Evolutionary conservation across 1,140 invertebrate genomes (phyloP), one percentile per base, ranked within the genome.

Genomic region (Drosophila kurseongensis): DNA sequence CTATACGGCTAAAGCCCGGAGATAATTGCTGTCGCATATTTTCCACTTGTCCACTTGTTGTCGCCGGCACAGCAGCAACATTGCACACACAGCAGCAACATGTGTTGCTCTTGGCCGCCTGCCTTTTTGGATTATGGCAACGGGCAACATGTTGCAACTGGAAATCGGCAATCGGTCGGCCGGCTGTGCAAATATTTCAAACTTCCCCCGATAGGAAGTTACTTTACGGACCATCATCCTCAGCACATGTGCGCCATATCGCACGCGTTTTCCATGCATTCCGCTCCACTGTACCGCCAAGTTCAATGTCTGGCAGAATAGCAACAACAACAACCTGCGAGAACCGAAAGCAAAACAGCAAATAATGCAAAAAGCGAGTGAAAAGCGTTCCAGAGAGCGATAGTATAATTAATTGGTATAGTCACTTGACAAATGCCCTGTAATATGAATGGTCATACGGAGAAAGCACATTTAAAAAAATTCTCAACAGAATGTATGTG

Each of bases 1-100:
- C 42, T 76, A 73, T 66, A 72, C 56, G 79, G 41, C 45, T 52
- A 44, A 40, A 29, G 47, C 57, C 61, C 42, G 74, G 60, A 82
- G 83, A 86, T 86, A 86, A 86, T 86, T 86, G 83, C 83, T 86
- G 82, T 82, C 82, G 82, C 79, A 86, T 88, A 82, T 88, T 76
- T 82, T 83, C 68, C 68, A 51, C 79, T 10, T 10, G 67, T 88
- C 84, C 84, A 88, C 83, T 88, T 88, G 83, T 89, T 86, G 83
- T 73, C 66, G 78, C 78, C 68, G 61, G 2, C 50, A 9, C 29
- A 6, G 44, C 75, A 27, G 13, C 38, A 42, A 41, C 63, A 50
- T 32, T 1, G 32, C 57, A 59, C 14, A 42, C 59, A 60, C 66
- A 61, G 58, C 73, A 52, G 74, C 62, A 86, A 85, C 82, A 85